These are phyloP conservation scores for Odontomyia ornata DNA, from an alignment of 2,888 invertebrate species.

Conservation along the genomic window DNA sequence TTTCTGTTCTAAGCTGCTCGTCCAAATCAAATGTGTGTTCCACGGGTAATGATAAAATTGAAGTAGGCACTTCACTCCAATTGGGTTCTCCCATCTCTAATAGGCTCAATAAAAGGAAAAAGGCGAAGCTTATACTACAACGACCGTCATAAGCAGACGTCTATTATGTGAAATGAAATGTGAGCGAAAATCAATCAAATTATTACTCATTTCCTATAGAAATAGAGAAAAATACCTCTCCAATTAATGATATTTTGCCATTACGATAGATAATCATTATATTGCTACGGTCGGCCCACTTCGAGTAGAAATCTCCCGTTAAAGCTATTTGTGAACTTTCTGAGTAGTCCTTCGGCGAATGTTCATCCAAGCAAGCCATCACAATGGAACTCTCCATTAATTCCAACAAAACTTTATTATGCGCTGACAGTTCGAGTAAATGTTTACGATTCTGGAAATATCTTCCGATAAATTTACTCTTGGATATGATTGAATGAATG, in stretches of 20 bases:
- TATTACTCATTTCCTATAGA: neutral
- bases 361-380: conserved; percentile 63
- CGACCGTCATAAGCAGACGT: conserved; percentile 64
- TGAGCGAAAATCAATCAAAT: conserved; percentile 21
- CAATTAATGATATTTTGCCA: conserved; percentile 65
- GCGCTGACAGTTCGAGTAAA: conserved; percentile 60
- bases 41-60: conserved; percentile 56
- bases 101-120: conserved; percentile 60
- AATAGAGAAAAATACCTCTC: conserved; percentile 64
- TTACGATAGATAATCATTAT: conserved; percentile 65
- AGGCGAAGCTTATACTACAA: conserved; percentile 60
- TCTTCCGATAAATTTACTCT: neutral
- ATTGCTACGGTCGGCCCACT: conserved; percentile 71
- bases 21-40: conserved; percentile 66
- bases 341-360: conserved; percentile 58
- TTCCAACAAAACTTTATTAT: conserved; percentile 61
- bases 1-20: conserved; percentile 60
- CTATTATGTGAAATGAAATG: conserved; percentile 48
- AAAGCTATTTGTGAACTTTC: conserved; percentile 62
- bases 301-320: conserved; percentile 66
- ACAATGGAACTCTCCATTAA: conserved; percentile 63
- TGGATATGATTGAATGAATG: neutral
- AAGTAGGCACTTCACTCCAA: conserved; percentile 54
- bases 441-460: conserved; percentile 62
- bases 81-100: conserved; percentile 60